These are phyloP conservation scores for Pao palembangensis DNA, from an alignment of 2,113 vertebrate species.

Conservation along the genomic window DNA sequence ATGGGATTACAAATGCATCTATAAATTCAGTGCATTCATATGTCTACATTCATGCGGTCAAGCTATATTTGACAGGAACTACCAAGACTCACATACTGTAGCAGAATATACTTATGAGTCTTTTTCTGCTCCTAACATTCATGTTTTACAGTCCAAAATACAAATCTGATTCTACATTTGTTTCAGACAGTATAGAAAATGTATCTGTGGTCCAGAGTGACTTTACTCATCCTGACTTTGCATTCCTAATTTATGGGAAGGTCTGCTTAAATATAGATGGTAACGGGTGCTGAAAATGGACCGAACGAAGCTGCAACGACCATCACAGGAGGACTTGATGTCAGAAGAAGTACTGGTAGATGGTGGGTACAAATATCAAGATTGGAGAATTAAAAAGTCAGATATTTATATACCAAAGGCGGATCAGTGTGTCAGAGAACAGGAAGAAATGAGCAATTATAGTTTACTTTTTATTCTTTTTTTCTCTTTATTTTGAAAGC, in stretches of 20 bases:
- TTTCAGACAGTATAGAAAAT: neutral
- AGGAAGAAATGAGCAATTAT: neutral
- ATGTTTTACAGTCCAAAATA: no score
- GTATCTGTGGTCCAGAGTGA: conserved; percentile 1
- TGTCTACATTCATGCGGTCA: no score
- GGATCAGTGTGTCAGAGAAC: neutral
- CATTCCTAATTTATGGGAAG: conserved; percentile 51
- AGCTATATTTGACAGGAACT: no score
- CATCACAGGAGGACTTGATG: conserved; percentile 10
- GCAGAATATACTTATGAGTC: no score
- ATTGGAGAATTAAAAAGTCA: no score
- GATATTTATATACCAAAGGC: no score
- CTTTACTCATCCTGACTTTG: conserved; percentile 18
- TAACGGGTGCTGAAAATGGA: conserved; percentile 24
- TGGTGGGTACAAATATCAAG: no score
- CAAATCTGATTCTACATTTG: no score
- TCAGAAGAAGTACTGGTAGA: neutral
- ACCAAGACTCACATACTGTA: no score
- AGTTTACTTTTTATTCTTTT: conserved; percentile 14
- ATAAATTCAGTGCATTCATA: no score
- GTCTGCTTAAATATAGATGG: conserved; percentile 53
- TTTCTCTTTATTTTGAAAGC: conserved; percentile 25
- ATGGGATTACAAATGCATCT: no score
- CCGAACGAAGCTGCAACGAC: conserved; percentile 10
- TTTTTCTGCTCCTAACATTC: no score